A percentile compares a stretch with the other conserved stretches of the same genome.
Evolutionary conservation across 2,888 invertebrate species (phyloP).

Genomic region (Tinea trinotella): DNA sequence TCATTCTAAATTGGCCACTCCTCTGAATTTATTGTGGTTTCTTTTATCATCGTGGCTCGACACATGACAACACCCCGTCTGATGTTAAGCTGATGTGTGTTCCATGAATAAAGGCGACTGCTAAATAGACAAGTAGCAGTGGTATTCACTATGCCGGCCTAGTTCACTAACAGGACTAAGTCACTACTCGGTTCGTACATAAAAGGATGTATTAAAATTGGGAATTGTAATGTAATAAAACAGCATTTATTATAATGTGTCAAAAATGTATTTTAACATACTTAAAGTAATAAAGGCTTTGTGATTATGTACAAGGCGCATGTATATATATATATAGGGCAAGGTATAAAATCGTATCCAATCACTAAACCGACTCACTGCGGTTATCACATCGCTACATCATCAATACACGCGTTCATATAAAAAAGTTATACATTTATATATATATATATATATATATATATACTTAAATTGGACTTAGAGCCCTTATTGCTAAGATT

Average conservation of each 20-base stretch:
- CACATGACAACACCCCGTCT: no score
- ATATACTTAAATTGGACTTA: slow-evolving; percentile 36
- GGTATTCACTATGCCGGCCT: no score
- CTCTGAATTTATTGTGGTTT: no score
- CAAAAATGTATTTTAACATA: slow-evolving; percentile 46
- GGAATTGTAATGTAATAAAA: not conserved
- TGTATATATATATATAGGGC: slow-evolving; percentile 58
- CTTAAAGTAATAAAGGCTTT: slow-evolving; percentile 66
- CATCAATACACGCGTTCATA: slow-evolving; percentile 22
- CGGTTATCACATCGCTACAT: slow-evolving; percentile 48
- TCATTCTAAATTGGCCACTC: no score
- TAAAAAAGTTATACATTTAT: slow-evolving; percentile 41
- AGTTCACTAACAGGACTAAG: no score
- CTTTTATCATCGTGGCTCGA: no score
- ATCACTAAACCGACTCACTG: slow-evolving; percentile 47
- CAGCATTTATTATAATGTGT: slow-evolving; percentile 17
- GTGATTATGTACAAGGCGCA: slow-evolving; percentile 69
- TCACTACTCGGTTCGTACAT: no score
- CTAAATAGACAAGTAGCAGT: no score
- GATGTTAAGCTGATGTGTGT: no score
- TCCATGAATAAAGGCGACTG: no score
- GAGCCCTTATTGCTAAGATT: slow-evolving; percentile 26
- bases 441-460: no score
- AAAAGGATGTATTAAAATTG: no score
- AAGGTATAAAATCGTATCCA: slow-evolving; percentile 65